Percentiles rank a stretch among this genome's conserved stretches.
Evolutionary conservation across 2,888 invertebrate species (phyloP).

Genomic region (Steinernema scapterisci): DNA sequence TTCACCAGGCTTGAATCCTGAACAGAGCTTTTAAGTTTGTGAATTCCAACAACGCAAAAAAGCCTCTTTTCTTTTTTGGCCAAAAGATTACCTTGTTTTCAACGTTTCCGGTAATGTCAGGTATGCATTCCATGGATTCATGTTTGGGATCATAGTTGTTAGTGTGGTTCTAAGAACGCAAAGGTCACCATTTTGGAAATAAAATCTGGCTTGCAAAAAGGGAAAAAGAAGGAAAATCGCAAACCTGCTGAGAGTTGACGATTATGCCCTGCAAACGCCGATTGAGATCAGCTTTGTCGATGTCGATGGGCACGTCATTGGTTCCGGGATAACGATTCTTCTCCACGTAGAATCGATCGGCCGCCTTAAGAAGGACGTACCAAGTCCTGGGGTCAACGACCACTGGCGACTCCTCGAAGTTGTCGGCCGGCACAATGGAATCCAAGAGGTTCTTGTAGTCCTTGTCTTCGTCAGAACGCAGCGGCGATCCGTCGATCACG

Average conservation of each 20-base stretch:
- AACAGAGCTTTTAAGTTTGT: neutral
- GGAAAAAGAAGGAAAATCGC: neutral
- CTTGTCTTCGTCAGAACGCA: slow-evolving; percentile 76
- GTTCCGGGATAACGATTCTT: slow-evolving; percentile 73
- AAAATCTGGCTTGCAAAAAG: neutral
- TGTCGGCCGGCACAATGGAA: neutral
- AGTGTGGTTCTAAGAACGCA: slow-evolving; percentile 16
- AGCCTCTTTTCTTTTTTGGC: slow-evolving; percentile 21
- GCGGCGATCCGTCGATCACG: slow-evolving; percentile 77
- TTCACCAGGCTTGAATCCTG: slow-evolving; percentile 1
- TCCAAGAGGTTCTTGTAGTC: slow-evolving; percentile 36
- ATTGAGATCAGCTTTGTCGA: slow-evolving; percentile 39
- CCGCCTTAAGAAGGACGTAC: slow-evolving; percentile 88
- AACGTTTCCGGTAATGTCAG: slow-evolving; percentile 48
- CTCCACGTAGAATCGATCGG: slow-evolving; percentile 85
- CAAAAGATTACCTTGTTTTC: slow-evolving; percentile 40
- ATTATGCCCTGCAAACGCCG: slow-evolving; percentile 22
- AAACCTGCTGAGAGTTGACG: slow-evolving; percentile 2
- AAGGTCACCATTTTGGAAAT: neutral
- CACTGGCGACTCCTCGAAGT: slow-evolving; percentile 35
- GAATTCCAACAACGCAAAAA: neutral
- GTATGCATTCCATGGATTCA: slow-evolving; percentile 47
- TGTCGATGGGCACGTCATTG: slow-evolving; percentile 54
- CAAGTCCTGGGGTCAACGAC: slow-evolving; percentile 68
- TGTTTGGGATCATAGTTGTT: neutral